Base-by-base conservation (phyloP, 2,113 vertebrate genomes). In the Thomomys bottae region DNA sequence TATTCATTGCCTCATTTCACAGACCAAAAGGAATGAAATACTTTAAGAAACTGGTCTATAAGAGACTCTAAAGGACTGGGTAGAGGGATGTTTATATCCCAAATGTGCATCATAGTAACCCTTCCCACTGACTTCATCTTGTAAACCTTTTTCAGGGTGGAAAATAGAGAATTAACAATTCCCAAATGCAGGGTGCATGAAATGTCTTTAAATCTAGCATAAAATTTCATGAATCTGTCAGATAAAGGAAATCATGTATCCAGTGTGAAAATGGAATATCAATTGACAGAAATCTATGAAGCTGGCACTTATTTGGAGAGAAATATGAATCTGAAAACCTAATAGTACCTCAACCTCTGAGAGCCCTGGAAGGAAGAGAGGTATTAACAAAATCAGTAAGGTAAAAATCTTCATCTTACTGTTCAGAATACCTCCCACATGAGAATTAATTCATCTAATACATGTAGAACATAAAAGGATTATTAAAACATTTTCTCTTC, bases 191-290 rank as follows among this genome's bases (percentile, higher is more conserved):
- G 49, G 20, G 63, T 82, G 42, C 64, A 94, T 90, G 71, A 88
- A 93, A 94, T 95, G 88, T 94, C 95, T 95, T 94, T 96, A 96
- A 94, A 90, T 94, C 90, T 92, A 90, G 93, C 84, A 92, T 89
- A 94, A 75, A 72, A 64, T 92, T 89, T 96, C 77, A 93, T 95
- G 72, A 94, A 81, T 94, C 76, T 96, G 92, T 96, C 83, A 94
- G 90, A 94, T 94, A 88, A 96, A 95, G 83, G 77, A 95, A 96
- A 72, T 96, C 72, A 71, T 93, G 68, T 90, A 95, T 93, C 96
- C 90, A 95, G 77, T 59, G 81, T 84, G 49, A 95, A 93, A 83
- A 93, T 40, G 26, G 88, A 96, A 90, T 95, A 94, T 92, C 95
- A 95, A 26, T 90, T 95, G 88, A 94, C 88, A 95, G 92, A 59